phyloP scores from a whole-genome alignment of 2,888 invertebrate species.

The Tetranychus piercei region DNA sequence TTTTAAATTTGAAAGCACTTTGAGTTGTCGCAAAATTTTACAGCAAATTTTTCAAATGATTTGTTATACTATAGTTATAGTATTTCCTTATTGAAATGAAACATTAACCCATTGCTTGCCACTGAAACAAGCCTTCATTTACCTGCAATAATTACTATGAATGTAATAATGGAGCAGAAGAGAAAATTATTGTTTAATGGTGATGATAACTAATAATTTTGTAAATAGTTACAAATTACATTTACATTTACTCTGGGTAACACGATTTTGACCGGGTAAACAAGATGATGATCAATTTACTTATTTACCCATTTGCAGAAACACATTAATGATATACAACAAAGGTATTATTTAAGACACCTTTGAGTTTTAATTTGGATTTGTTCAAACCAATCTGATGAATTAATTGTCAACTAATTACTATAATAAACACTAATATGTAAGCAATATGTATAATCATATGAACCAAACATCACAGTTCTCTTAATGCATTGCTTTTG shows the following conservation, averaged over 20 bases:
- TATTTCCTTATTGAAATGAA: background rate
- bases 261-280: conserved; percentile 1
- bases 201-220: background rate
- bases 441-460: too few relatives aligned
- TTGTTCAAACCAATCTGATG: too few relatives aligned
- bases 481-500: too few relatives aligned
- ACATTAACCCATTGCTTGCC: background rate
- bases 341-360: background rate
- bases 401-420: too few relatives aligned
- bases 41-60: background rate
- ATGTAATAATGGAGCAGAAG: too few relatives aligned
- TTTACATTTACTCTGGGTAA: background rate
- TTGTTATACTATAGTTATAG: background rate
- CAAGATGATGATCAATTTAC: background rate
- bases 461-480: too few relatives aligned
- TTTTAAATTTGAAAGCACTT: too few relatives aligned
- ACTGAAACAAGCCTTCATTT: background rate
- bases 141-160: background rate
- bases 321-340: background rate
- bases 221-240: background rate
- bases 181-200: too few relatives aligned
- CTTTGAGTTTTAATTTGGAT: background rate
- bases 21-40: too few relatives aligned
- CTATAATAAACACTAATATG: too few relatives aligned
- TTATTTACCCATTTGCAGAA: background rate